Percentiles rank a stretch among this genome's conserved stretches.
These are phyloP conservation scores for Chloroceryle inda DNA, from an alignment of 2,797 vertebrate species.

Conservation along the genomic window DNA sequence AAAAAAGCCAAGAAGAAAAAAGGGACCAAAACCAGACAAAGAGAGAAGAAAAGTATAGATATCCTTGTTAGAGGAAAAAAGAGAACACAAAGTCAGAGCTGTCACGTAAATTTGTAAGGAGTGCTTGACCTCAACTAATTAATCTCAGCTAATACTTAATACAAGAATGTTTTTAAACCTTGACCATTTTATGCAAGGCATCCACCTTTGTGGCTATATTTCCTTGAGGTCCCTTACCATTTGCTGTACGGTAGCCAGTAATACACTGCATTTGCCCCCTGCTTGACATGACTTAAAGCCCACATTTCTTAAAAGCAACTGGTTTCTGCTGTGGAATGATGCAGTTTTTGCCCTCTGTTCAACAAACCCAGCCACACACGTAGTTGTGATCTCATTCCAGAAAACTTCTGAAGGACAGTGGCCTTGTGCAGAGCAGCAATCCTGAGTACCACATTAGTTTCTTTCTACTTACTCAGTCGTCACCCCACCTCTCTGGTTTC, in stretches of 20 bases:
- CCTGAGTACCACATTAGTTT: not conserved
- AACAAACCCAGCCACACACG: constrained; percentile 58
- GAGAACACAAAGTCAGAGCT: not conserved
- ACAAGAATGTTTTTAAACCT: not conserved
- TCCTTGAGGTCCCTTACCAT: not conserved
- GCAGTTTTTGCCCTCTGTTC: constrained; percentile 55
- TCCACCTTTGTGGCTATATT: not conserved
- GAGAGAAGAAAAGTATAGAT: not conserved
- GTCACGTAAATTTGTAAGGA: not conserved
- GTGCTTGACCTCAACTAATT: constrained; percentile 19
- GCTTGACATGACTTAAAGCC: constrained; percentile 4
- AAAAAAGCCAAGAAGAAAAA: not conserved
- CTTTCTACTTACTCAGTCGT: not conserved
- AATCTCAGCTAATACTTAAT: not conserved
- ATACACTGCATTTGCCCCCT: not conserved
- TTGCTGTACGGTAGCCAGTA: constrained; percentile 31
- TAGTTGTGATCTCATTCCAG: constrained; percentile 69
- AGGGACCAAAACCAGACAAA: not conserved
- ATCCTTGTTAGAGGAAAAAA: not conserved
- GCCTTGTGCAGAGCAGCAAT: constrained; percentile 32
- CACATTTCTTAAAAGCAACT: constrained; percentile 53
- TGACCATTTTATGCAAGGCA: not conserved
- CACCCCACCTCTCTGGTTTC: not conserved
- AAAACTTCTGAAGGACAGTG: constrained; percentile 64
- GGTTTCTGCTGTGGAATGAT: constrained; percentile 50